These are phyloP conservation scores for Mionectes macconnelli DNA, from an alignment of 2,113 vertebrate species.

Conservation along the genomic window DNA sequence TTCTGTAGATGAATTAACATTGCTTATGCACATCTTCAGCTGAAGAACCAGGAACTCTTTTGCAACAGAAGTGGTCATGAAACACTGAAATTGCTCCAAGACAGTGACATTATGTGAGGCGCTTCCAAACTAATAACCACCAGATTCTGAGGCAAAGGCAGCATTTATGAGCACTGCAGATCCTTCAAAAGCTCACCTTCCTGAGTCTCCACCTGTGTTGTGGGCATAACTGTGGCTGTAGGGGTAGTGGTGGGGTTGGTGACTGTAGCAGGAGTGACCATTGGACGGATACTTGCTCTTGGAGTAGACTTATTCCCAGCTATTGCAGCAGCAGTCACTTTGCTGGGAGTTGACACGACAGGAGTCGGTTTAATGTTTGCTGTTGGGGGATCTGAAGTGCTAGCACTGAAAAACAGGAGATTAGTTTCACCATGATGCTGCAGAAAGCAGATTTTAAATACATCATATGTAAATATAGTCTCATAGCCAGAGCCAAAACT, in stretches of 20 bases:
- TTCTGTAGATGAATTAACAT: not conserved
- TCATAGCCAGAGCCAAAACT: not conserved
- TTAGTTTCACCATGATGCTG: not conserved
- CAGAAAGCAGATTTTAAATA: not conserved
- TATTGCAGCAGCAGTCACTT: conserved; percentile 87
- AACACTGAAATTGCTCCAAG: not conserved
- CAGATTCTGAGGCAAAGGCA: not conserved
- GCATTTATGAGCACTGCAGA: not conserved
- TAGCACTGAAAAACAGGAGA: conserved; percentile 78
- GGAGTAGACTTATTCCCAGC: conserved; percentile 94
- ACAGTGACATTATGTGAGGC: not conserved
- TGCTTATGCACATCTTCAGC: not conserved
- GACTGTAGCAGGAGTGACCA: conserved; percentile 94
- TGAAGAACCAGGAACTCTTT: not conserved
- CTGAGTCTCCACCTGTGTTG: conserved; percentile 94
- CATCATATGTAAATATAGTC: not conserved
- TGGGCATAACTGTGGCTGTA: conserved; percentile 98
- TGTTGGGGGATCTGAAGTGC: conserved; percentile 92
- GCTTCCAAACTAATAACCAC: not conserved
- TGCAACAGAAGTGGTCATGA: not conserved
- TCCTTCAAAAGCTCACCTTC: conserved; percentile 80
- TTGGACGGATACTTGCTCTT: conserved; percentile 95
- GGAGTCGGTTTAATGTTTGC: conserved; percentile 98
- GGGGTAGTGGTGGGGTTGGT: conserved; percentile 91
- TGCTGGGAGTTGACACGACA: conserved; percentile 90